Evolutionary conservation across 2,113 vertebrate species (phyloP), one percentile per base, ranked within the genome.

Genomic region (Podarcis raffonei): DNA sequence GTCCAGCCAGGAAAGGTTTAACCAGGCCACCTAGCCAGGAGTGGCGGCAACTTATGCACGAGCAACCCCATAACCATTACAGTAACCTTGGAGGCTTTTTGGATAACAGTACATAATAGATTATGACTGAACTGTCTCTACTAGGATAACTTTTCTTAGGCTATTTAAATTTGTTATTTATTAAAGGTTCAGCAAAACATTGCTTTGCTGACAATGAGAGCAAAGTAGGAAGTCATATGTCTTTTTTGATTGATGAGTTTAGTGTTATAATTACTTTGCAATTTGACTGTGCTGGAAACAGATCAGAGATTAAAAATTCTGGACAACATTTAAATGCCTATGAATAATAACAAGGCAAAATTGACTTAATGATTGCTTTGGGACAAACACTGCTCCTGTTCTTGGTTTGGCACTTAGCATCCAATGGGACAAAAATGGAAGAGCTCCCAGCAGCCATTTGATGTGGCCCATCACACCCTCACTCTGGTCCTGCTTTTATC

Each of bases 241-340:
- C 11, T 18, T 82, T 59, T 59, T 48, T 59, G 84, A 59, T 62
- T 57, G 2, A 22, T 27, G 7, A 1, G 48, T 71, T 84, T 59
- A 59, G 3, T 39, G 79, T 75, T 0, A 0, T 37, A 74, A 32
- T 87, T 91, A 75, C 27, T 85, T 42, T 87, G 66, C 82, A 39
- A 79, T 89, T 87, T 89, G 89, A 90, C 6, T 23, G 91, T 87
- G 39, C 42, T 84, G 87, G 62, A 87, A 93, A 89, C 15, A 92
- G 72, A 84, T 48, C 5, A 86, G 42, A 30, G 27, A 92, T 81
- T 53, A 66, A 20, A 91, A 89, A 77, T 68, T 95, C 57, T 91
- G 74, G 16, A 5, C 30, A 68, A 79, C 20, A 59, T 48, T 84
- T 48, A 35, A 74, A 74, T 81, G 42, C 13, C 37, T 11, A 30